A percentile compares a stretch with the other conserved stretches of the same genome.
These are phyloP conservation scores for Anthopleura xanthogrammica DNA, from an alignment of 92 coral and sea anemone species.

Conservation along the genomic window DNA sequence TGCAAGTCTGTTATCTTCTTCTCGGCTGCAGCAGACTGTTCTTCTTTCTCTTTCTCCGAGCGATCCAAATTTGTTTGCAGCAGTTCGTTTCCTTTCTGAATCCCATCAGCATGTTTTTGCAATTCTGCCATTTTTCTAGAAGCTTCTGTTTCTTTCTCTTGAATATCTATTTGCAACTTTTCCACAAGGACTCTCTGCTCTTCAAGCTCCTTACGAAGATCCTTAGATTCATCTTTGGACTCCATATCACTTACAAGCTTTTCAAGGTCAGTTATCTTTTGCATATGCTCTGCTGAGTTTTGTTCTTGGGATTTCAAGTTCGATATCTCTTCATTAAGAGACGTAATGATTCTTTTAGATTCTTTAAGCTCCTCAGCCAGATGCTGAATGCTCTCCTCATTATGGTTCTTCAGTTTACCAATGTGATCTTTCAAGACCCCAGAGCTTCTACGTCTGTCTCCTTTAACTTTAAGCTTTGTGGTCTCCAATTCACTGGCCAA, in stretches of 20 bases:
- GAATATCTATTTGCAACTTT: conserved; percentile 12
- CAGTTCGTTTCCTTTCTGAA: conserved; percentile 15
- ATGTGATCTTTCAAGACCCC: conserved; percentile 56
- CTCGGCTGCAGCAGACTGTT: conserved; percentile 32
- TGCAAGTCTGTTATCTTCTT: conserved; percentile 35
- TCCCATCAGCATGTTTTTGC: not conserved
- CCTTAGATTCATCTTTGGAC: conserved; percentile 27
- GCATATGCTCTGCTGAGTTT: conserved; percentile 15
- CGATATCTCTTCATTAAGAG: conserved; percentile 46
- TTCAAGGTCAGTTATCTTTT: conserved; percentile 52
- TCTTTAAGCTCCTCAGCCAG: conserved; percentile 59
- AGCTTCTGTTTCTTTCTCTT: conserved; percentile 8
- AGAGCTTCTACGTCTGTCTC: conserved; percentile 37
- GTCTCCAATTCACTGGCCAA: conserved; percentile 72
- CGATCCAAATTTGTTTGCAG: conserved; percentile 49
- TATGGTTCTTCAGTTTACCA: conserved; percentile 49
- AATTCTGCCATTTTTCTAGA: not conserved
- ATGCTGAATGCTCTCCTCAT: conserved; percentile 47
- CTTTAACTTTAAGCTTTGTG: conserved; percentile 39
- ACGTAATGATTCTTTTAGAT: conserved; percentile 49
- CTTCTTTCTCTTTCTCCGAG: conserved; percentile 24
- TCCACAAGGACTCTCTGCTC: conserved; percentile 17
- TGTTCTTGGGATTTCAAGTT: conserved; percentile 26
- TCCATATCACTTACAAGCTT: conserved; percentile 28
- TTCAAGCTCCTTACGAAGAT: conserved; percentile 32